Evolutionary conservation across 2,797 vertebrate genomes (phyloP).

Genomic region (Rhinoraja longicauda): DNA sequence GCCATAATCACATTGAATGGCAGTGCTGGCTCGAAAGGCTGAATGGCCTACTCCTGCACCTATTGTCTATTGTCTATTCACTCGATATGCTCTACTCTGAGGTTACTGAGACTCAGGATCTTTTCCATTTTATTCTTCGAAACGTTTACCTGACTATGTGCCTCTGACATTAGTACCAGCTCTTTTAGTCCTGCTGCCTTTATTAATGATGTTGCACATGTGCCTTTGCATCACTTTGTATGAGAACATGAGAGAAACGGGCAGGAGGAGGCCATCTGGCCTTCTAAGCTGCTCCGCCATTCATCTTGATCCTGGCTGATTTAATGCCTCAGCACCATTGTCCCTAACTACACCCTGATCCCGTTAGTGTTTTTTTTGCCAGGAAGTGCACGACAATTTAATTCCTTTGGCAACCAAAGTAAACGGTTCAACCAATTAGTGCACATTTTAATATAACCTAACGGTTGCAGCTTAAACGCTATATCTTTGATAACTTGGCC

Average conservation of each 20-base stretch:
- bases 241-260: too few relatives aligned
- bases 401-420: background rate
- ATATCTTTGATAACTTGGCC: background rate
- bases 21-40: too few relatives aligned
- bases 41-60: too few relatives aligned
- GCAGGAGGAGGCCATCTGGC: too few relatives aligned
- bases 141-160: background rate
- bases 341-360: too few relatives aligned
- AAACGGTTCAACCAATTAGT: background rate
- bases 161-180: background rate
- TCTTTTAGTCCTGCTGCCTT: background rate
- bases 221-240: background rate
- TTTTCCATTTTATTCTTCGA: background rate
- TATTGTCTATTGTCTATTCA: constrained; percentile 3
- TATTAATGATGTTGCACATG: background rate
- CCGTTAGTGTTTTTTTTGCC: background rate
- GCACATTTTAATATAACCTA: background rate
- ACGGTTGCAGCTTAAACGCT: background rate
- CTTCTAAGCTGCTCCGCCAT: too few relatives aligned
- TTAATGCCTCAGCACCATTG: too few relatives aligned
- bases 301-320: too few relatives aligned
- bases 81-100: background rate
- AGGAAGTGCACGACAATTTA: background rate
- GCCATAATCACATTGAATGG: too few relatives aligned
- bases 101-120: background rate